phyloP scores from a whole-genome alignment of 2,113 vertebrate species.

The Silurus glanis region DNA sequence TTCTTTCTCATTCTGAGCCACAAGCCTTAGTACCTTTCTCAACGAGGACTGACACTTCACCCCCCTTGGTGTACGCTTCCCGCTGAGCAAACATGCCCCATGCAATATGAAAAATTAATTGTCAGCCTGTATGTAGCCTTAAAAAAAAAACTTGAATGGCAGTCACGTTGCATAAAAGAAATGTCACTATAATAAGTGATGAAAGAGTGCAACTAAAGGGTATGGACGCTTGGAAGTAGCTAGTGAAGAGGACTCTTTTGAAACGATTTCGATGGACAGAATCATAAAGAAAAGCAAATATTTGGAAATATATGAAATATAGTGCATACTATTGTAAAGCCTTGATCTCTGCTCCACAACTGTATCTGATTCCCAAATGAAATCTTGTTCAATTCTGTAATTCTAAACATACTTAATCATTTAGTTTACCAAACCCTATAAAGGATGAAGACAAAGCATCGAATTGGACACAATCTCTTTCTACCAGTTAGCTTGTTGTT shows the following conservation, averaged over 20 bases:
- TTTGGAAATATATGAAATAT: neutral
- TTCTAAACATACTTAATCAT: neutral
- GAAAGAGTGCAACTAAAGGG: neutral
- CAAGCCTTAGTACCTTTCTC: constrained; percentile 60
- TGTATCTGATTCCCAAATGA: neutral
- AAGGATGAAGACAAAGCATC: neutral
- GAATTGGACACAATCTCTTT: neutral
- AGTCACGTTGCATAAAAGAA: neutral
- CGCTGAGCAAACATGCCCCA: constrained; percentile 43
- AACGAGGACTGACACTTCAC: constrained; percentile 44
- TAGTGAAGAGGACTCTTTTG: neutral
- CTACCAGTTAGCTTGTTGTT: neutral
- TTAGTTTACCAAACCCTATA: neutral
- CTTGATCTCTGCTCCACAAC: neutral
- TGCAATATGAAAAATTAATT: constrained; percentile 58
- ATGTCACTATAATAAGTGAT: neutral
- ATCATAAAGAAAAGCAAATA: neutral
- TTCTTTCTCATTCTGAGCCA: constrained; percentile 65
- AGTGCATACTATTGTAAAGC: neutral
- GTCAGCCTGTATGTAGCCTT: constrained; percentile 47
- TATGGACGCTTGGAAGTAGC: neutral
- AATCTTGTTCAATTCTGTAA: neutral
- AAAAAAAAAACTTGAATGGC: constrained; percentile 31
- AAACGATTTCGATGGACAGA: constrained; percentile 8
- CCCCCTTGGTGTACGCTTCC: constrained; percentile 32